Percentiles rank a stretch among this genome's conserved stretches.
Conservation (phyloP, 2,113 vertebrate species). For the Scatophagus argus region DNA sequence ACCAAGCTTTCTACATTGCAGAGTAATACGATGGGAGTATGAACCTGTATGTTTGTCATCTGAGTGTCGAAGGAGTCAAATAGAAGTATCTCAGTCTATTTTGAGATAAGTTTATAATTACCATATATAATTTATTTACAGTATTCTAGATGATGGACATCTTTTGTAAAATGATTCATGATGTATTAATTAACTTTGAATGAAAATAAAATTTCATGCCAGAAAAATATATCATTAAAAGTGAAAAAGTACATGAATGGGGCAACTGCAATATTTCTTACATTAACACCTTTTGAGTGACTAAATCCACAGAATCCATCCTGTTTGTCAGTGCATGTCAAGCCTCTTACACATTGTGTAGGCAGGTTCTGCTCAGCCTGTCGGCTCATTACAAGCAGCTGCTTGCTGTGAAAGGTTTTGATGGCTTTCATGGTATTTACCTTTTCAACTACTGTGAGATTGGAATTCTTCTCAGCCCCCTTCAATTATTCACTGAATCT, state of each 20-base stretch:
- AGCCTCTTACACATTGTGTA: conserved; percentile 9
- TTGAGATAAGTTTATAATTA: not conserved
- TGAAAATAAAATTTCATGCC: not conserved
- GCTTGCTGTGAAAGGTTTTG: conserved; percentile 20
- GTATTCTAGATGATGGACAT: not conserved
- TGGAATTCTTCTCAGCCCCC: conserved; percentile 33
- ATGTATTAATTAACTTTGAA: not conserved
- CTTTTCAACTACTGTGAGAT: conserved; percentile 32
- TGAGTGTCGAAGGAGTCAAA: not conserved
- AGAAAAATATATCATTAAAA: not conserved
- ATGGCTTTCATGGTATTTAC: conserved; percentile 50
- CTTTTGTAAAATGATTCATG: not conserved
- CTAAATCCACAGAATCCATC: not conserved
- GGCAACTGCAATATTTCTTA: not conserved
- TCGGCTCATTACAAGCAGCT: conserved; percentile 33
- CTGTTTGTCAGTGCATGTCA: not conserved
- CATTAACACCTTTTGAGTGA: not conserved
- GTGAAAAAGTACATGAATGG: not conserved
- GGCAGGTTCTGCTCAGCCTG: conserved; percentile 1
- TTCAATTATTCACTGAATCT: conserved; percentile 34
- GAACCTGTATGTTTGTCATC: not conserved
- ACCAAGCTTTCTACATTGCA: not conserved
- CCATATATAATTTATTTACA: not conserved
- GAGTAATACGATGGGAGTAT: no score
- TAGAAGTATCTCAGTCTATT: not conserved